Evolutionary conservation across 2,797 vertebrate genomes (phyloP).

Genomic region (Poecilia wingei): DNA sequence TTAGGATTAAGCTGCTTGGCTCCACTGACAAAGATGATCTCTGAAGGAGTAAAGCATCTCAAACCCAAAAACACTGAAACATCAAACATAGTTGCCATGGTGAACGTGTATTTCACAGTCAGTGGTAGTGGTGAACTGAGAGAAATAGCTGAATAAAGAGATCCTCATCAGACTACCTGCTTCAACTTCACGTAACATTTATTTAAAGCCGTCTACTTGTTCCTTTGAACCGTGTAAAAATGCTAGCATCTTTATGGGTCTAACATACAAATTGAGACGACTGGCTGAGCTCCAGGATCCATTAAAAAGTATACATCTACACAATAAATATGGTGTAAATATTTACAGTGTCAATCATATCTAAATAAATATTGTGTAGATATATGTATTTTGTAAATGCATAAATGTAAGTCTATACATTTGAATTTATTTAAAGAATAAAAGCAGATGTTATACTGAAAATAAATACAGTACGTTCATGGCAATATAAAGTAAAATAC

Average conservation of each 20-base stretch:
- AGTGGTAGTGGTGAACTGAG: background rate
- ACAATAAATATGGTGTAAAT: background rate
- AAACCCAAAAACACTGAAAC: background rate
- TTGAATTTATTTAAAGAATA: background rate
- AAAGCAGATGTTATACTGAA: background rate
- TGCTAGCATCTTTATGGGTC: background rate
- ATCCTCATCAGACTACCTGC: background rate
- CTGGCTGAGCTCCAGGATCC: background rate
- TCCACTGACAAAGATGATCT: background rate
- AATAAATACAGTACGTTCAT: background rate
- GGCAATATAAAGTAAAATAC: slow-evolving; percentile 1
- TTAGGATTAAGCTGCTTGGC: background rate
- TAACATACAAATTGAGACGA: slow-evolving; percentile 11
- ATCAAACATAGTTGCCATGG: background rate
- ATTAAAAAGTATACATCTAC: background rate
- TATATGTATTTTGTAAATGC: background rate
- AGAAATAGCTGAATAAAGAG: background rate
- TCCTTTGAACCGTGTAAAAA: background rate
- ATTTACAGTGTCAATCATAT: too few species aligned
- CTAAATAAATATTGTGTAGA: background rate
- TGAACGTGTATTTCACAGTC: background rate
- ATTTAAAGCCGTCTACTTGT: background rate
- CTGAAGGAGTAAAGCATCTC: background rate
- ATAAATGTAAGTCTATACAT: background rate
- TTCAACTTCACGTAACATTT: background rate